Base-by-base conservation (phyloP, 2,888 invertebrate genomes). In the Drosophila helvetica region DNA sequence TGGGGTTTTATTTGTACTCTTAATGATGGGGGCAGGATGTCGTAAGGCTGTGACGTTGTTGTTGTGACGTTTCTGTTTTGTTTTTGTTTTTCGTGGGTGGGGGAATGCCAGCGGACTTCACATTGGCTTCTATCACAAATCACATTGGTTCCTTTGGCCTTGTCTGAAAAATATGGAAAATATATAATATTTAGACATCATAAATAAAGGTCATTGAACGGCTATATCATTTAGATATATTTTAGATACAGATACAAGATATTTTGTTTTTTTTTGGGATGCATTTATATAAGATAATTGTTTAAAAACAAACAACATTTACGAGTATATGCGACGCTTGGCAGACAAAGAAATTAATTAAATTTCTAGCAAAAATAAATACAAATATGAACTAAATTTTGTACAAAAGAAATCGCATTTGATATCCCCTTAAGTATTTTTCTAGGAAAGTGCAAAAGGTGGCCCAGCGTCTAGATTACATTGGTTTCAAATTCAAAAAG, bases 61-160 rank as follows among this genome's bases (percentile, higher is more conserved):
- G 42, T 54, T 46, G n/a, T 17, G 60, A 47, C 8, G 69, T 22
- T 22, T 3, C 17, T 22, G 15, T 15, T n/a, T 27, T 27, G 25
- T 27, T 30, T 25, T 45, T 17, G 7, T 46, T 30, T 27, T n/a
- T 50, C 15, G 8, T 48, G 47, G 18, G n/a, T 6, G 48, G 61
- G 62, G 45, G 19, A n/a, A 52, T 19, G 43, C 43, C 51, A 33
- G 42, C 27, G 67, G 15, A 27, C 45, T 69, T 69, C 50, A 70
- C 70, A 70, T 70, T n/a, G 38, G 46, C 53, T 45, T 46, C 27
- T 71, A 88, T 86, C 88, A 88, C 82, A 82, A 80, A 55, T 82
- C 75, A 86, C 88, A 83, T 88, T 77, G 63, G 78, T 48, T 68
- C 54, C 68, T 56, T 61, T 77, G 58, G 57, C 67, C 52, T 42